Percentiles rank a stretch among this genome's conserved stretches.
phyloP scores from a whole-genome alignment of 2,888 invertebrate genomes.

The Acleris emargana region DNA sequence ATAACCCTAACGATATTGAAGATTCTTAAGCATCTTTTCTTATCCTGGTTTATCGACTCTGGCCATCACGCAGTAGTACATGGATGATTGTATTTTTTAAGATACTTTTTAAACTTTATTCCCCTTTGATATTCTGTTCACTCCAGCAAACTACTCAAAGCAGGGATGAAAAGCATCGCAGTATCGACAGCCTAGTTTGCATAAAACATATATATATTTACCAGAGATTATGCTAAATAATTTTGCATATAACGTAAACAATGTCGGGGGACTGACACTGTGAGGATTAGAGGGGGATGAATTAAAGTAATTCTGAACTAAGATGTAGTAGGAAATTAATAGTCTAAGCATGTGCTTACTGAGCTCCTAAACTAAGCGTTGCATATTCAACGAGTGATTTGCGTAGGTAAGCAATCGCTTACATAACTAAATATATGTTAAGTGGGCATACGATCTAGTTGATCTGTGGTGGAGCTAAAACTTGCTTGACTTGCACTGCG shows the following conservation, averaged over 20 bases:
- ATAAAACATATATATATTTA: slow-evolving; percentile 16
- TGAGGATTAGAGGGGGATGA: slow-evolving; percentile 48
- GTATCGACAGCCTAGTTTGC: slow-evolving; percentile 10
- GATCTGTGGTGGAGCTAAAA: slow-evolving; percentile 23
- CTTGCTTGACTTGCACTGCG: not conserved
- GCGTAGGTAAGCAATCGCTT: slow-evolving; percentile 81
- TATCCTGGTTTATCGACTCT: too few relatives aligned
- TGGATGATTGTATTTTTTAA: too few relatives aligned
- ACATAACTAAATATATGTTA: slow-evolving; percentile 64
- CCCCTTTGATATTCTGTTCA: not conserved
- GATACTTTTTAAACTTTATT: not conserved
- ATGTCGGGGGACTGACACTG: slow-evolving; percentile 37
- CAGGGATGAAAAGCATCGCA: not conserved
- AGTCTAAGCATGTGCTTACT: slow-evolving; percentile 80
- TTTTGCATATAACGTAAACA: slow-evolving; percentile 27
- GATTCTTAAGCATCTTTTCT: too few relatives aligned
- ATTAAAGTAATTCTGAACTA: slow-evolving; percentile 55
- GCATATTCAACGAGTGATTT: slow-evolving; percentile 83
- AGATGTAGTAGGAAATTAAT: slow-evolving; percentile 73
- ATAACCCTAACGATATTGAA: too few relatives aligned
- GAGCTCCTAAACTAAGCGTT: slow-evolving; percentile 79
- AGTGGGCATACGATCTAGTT: slow-evolving; percentile 26
- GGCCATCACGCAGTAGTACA: too few relatives aligned
- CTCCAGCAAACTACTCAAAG: slow-evolving; percentile 7
- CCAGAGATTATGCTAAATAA: slow-evolving; percentile 30